Evolutionary conservation across 2,888 invertebrate genomes (phyloP).

Genomic region (Aleiodes testaceus): DNA sequence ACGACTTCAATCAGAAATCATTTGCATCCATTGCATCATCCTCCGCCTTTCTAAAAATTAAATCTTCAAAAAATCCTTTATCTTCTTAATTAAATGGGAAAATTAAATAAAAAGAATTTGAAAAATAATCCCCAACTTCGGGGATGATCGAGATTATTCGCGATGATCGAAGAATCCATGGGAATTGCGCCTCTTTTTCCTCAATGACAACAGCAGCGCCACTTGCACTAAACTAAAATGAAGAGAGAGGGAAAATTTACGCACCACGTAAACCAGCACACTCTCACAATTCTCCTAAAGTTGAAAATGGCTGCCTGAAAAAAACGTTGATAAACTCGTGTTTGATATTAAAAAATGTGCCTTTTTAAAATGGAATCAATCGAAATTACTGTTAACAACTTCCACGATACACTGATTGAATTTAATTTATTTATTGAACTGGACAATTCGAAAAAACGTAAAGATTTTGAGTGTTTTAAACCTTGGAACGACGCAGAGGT

Average conservation of each 20-base stretch:
- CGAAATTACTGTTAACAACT: conserved; percentile 54
- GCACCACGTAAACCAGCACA: conserved; percentile 1
- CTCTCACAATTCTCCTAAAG: background rate
- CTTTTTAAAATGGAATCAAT: conserved; percentile 63
- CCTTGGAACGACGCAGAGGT: conserved; percentile 52
- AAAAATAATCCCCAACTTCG: background rate
- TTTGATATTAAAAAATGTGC: conserved; percentile 56
- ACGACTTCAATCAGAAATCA: background rate
- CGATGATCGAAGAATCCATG: background rate
- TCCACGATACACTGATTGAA: conserved; percentile 47
- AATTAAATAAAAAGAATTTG: background rate
- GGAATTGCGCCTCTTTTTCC: conserved; percentile 1
- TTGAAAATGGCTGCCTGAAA: conserved; percentile 67
- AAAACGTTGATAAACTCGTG: conserved; percentile 53
- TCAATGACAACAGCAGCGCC: conserved; percentile 41
- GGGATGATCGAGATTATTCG: background rate
- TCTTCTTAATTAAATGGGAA: no score
- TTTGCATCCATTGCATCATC: background rate
- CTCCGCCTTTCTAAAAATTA: background rate
- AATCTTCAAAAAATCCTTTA: background rate
- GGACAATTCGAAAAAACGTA: conserved; percentile 42
- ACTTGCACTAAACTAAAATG: background rate
- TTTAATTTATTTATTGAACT: conserved; percentile 43
- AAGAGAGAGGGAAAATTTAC: background rate
- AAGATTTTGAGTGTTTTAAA: conserved; percentile 46